A percentile compares a stretch with the other conserved stretches of the same genome.
phyloP scores from a whole-genome alignment of 1,140 invertebrate species.

The Eurosta solidaginis region DNA sequence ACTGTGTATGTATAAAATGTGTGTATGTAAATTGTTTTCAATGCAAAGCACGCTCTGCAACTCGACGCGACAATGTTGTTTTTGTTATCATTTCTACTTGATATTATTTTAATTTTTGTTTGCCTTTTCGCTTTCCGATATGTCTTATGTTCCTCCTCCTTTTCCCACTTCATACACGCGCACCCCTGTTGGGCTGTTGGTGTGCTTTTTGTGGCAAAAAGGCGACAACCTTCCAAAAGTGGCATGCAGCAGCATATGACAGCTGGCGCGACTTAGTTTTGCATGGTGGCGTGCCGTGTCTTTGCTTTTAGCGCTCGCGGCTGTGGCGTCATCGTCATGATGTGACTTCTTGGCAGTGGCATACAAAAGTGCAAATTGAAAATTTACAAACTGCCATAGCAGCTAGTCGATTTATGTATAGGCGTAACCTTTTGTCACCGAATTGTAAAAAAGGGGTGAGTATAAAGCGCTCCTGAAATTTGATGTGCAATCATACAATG shows the following conservation, averaged over 20 bases:
- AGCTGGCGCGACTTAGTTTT: too few species aligned
- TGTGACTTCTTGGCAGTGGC: not conserved
- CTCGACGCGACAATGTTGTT: not conserved
- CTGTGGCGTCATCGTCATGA: too few species aligned
- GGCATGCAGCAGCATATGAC: too few species aligned
- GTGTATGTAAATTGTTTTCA: too few species aligned
- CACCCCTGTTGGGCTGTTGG: too few species aligned
- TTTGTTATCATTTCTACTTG: not conserved
- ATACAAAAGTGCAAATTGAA: not conserved
- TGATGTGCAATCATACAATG: too few species aligned
- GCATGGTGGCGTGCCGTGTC: not conserved
- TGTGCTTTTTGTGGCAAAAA: not conserved
- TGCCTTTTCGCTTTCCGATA: constrained; percentile 4
- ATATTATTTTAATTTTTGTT: constrained; percentile 16
- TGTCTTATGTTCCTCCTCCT: not conserved
- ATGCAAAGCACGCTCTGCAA: not conserved
- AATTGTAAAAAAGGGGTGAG: too few species aligned
- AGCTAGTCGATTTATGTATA: not conserved
- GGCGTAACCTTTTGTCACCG: too few species aligned
- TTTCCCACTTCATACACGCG: too few species aligned
- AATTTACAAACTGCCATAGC: not conserved
- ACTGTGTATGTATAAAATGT: too few species aligned
- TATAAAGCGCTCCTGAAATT: not conserved
- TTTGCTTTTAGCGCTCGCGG: too few species aligned
- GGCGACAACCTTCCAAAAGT: not conserved